Evolutionary conservation across 2,113 vertebrate genomes (phyloP).

Genomic region (Lycaon pictus): DNA sequence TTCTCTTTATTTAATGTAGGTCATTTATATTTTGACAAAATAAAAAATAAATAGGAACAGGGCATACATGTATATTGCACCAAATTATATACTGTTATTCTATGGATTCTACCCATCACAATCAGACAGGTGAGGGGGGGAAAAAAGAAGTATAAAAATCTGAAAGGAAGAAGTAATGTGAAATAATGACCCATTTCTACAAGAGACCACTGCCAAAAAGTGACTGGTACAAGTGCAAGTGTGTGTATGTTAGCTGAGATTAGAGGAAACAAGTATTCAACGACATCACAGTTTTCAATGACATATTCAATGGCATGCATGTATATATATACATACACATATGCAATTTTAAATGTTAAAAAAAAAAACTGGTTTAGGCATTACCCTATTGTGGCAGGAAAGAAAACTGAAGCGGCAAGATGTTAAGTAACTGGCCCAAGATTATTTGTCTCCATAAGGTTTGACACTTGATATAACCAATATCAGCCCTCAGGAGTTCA

Average conservation of each 20-base stretch:
- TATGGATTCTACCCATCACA: not conserved
- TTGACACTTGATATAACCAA: not conserved
- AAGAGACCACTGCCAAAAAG: not conserved
- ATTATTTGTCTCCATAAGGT: not conserved
- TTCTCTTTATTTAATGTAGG: not conserved
- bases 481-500: not conserved
- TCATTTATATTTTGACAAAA: slow-evolving; percentile 14
- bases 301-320: no score
- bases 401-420: not conserved
- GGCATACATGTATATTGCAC: not conserved
- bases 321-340: not conserved
- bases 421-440: not conserved
- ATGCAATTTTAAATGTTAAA: not conserved
- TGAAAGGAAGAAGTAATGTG: not conserved
- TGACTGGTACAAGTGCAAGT: not conserved
- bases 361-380: not conserved
- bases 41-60: slow-evolving; percentile 28
- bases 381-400: not conserved
- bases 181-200: not conserved
- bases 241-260: not conserved
- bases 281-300: not conserved
- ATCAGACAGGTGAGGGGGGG: not conserved
- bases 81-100: not conserved
- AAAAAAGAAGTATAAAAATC: not conserved
- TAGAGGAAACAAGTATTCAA: not conserved